These are phyloP conservation scores for Apis florea DNA, from an alignment of 1,140 invertebrate species.

Conservation along the genomic window DNA sequence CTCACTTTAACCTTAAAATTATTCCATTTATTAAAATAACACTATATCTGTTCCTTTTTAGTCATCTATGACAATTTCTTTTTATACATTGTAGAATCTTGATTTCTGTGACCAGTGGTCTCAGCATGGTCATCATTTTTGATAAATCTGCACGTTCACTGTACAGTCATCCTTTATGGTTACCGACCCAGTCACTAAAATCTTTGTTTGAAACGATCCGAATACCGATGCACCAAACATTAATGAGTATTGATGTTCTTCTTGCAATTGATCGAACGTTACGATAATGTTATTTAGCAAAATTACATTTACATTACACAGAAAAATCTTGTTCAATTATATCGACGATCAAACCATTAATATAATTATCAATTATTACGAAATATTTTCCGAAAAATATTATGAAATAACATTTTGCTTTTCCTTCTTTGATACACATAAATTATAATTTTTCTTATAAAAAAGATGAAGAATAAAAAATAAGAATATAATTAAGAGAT, in stretches of 20 bases:
- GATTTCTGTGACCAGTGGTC: constrained; percentile 15
- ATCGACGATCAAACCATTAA: constrained; percentile 21
- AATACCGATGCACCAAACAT: constrained; percentile 62
- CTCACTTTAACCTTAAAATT: background rate
- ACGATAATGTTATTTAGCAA: constrained; percentile 45
- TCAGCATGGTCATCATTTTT: constrained; percentile 37
- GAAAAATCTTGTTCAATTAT: constrained; percentile 40
- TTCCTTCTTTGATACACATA: too few relatives aligned
- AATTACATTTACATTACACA: constrained; percentile 51
- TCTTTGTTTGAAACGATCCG: constrained; percentile 61
- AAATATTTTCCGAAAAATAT: background rate
- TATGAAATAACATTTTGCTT: too few relatives aligned
- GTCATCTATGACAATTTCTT: background rate
- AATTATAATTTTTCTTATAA: too few relatives aligned
- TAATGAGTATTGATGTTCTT: constrained; percentile 68
- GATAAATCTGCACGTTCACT: constrained; percentile 66
- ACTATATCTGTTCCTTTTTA: constrained; percentile 11
- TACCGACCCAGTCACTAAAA: constrained; percentile 56
- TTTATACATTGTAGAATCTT: background rate
- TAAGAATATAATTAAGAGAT: too few relatives aligned
- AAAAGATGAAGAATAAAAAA: too few relatives aligned
- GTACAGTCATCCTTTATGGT: constrained; percentile 67
- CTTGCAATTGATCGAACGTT: constrained; percentile 52
- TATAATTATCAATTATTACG: constrained; percentile 37
- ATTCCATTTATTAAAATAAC: constrained; percentile 20